These are phyloP conservation scores for Hyppa rectilinea DNA, from an alignment of 2,888 invertebrate species.

Conservation along the genomic window DNA sequence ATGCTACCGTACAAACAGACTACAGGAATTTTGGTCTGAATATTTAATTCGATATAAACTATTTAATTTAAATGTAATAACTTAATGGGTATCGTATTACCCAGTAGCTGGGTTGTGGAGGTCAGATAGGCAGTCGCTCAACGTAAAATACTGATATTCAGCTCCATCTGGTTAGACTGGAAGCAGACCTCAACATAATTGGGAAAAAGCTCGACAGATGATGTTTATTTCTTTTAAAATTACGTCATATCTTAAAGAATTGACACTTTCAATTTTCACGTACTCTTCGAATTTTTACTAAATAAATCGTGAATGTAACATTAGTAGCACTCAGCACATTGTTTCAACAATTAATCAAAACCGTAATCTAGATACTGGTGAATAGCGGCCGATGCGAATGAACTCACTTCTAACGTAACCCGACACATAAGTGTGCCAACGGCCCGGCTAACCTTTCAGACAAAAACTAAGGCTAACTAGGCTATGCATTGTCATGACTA, in stretches of 20 bases:
- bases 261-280: slow-evolving; percentile 25
- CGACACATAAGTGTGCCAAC: slow-evolving; percentile 86
- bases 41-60: slow-evolving; percentile 1
- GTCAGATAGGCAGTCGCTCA: no score
- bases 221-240: no score
- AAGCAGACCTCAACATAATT: no score
- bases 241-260: background rate
- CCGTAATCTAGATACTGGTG: slow-evolving; percentile 84
- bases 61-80: no score
- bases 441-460: slow-evolving; percentile 86
- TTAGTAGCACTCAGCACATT: slow-evolving; percentile 75
- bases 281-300: slow-evolving; percentile 12
- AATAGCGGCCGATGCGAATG: slow-evolving; percentile 87
- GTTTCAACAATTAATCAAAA: slow-evolving; percentile 83
- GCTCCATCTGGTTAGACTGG: no score
- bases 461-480: slow-evolving; percentile 79
- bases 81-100: no score
- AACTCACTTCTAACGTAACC: slow-evolving; percentile 88
- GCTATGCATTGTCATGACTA: slow-evolving; percentile 61
- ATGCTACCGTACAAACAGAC: slow-evolving; percentile 11
- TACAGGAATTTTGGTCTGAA: background rate
- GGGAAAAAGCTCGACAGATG: no score
- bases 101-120: no score
- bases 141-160: no score
- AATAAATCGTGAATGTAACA: slow-evolving; percentile 67